Evolutionary conservation across 2,113 vertebrate species (phyloP), one percentile per base, ranked within the genome.

Genomic region (Pseudolaguvia tuberculata): DNA sequence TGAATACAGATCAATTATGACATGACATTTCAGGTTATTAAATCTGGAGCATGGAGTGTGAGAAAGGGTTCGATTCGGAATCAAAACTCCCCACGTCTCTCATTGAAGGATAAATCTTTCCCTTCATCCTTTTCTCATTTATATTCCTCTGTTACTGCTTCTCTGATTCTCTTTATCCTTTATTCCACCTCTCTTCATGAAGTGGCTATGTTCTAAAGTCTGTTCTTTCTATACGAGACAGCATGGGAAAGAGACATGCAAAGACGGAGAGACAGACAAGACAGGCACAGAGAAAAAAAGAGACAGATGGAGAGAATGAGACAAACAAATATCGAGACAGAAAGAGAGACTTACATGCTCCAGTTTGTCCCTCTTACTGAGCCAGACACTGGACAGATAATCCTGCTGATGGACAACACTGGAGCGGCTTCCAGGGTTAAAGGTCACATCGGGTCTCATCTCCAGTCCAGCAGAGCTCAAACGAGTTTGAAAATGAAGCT

Each of bases 381-480:
- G 89, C 87, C 91, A 93, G 88, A 94, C 90, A 83, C 86, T 93
- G 82, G 88, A 90, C 77, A 92, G 92, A 88, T 94, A 94, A 85
- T 91, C 90, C 86, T 92, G 91, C 88, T 94, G 93, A 79, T 93
- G 93, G 89, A 92, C 87, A 52, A 87, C 50, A 81, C 90, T 92
- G 91, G 88, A 93, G 80, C 90, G 88, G 87, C 27, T 31, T 1
- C 90, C 29, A 0, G 29, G 58, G 58, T 61, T 61, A 35, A 61
- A 31, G 58, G 58, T 61, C 58, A 35, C 3, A 18, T 61, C 58
- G 58, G 58, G 25, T 31, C 58, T 12, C 15, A 31, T 18, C 29
- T 61, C 35, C 17, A 31, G 35, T 15, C 58, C 58, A 14, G 27
- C 58, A 5, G 27, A 17, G 15, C 15, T 61, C 27, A 61, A 20